A percentile compares a stretch with the other conserved stretches of the same genome.
Conservation (phyloP, 2,113 vertebrate species). For the Plecotus auritus region DNA sequence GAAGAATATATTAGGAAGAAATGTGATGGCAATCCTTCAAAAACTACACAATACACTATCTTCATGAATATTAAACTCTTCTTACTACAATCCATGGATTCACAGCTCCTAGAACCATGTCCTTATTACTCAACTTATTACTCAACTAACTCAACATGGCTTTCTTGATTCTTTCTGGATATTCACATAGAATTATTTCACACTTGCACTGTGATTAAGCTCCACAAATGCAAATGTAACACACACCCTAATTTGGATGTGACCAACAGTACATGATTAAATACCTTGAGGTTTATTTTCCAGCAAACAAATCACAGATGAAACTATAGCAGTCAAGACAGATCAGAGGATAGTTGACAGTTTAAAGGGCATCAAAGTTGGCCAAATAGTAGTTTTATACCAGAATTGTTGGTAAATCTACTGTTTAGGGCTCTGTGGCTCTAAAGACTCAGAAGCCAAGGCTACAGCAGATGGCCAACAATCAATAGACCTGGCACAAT, state of each 20-base stretch:
- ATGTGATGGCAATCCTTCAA: conserved; percentile 26
- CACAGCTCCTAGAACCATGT: conserved; percentile 6
- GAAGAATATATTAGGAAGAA: conserved; percentile 28
- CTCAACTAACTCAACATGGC: neutral
- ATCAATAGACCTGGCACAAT: neutral
- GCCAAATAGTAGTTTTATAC: neutral
- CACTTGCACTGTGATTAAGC: neutral
- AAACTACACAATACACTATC: neutral
- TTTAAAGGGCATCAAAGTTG: conserved; percentile 16
- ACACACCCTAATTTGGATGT: conserved; percentile 6
- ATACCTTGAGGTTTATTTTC: conserved; percentile 41
- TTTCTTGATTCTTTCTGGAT: conserved; percentile 18
- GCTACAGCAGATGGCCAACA: neutral
- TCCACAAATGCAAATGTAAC: conserved; percentile 13
- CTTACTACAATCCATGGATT: conserved; percentile 13
- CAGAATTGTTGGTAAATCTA: neutral
- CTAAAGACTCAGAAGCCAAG: neutral
- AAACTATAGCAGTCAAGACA: neutral
- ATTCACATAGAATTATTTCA: neutral
- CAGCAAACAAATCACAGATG: neutral
- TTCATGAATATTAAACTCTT: conserved; percentile 29
- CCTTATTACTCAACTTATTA: neutral
- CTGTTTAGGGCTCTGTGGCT: neutral
- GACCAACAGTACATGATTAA: conserved; percentile 28
- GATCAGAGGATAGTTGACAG: neutral